Conservation (phyloP, 2,113 vertebrate species). For the Glaucidium brasilianum region DNA sequence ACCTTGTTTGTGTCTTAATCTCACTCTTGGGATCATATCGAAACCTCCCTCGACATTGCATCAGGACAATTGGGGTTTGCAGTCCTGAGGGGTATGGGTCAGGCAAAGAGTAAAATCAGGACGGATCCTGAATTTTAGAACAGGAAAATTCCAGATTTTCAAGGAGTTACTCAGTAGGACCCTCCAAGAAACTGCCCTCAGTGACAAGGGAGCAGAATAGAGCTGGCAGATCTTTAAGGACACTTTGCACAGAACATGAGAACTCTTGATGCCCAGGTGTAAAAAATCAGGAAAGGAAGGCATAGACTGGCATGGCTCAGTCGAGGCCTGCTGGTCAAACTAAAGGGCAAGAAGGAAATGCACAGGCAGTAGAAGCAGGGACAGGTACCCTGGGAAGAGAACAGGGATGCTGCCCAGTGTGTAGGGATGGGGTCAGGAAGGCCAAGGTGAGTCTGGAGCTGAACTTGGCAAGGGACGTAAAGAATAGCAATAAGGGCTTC, state of each 20-base stretch:
- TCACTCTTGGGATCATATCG: too few relatives aligned
- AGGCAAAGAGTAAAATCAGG: too few relatives aligned
- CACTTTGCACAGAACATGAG: not conserved
- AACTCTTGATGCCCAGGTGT: not conserved
- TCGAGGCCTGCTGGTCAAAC: too few relatives aligned
- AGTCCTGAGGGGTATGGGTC: not conserved
- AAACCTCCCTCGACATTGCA: too few relatives aligned
- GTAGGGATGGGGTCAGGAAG: too few relatives aligned
- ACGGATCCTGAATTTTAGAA: too few relatives aligned
- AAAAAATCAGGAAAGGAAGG: not conserved
- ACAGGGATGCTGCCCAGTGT: not conserved
- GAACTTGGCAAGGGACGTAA: not conserved
- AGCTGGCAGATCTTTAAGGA: not conserved
- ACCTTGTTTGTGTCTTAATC: too few relatives aligned
- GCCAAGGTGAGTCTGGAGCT: not conserved
- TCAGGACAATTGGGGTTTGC: not conserved
- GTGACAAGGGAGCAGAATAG: not conserved
- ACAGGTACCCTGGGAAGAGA: not conserved
- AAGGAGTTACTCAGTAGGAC: too few relatives aligned
- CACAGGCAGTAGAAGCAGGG: not conserved
- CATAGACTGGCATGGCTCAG: not conserved
- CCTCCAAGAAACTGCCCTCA: too few relatives aligned
- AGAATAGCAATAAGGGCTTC: not conserved
- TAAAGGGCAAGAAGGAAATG: too few relatives aligned
- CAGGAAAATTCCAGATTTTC: too few relatives aligned